These are phyloP conservation scores for Ursus arctos DNA, from an alignment of 2,113 vertebrate genomes.

Conservation along the genomic window DNA sequence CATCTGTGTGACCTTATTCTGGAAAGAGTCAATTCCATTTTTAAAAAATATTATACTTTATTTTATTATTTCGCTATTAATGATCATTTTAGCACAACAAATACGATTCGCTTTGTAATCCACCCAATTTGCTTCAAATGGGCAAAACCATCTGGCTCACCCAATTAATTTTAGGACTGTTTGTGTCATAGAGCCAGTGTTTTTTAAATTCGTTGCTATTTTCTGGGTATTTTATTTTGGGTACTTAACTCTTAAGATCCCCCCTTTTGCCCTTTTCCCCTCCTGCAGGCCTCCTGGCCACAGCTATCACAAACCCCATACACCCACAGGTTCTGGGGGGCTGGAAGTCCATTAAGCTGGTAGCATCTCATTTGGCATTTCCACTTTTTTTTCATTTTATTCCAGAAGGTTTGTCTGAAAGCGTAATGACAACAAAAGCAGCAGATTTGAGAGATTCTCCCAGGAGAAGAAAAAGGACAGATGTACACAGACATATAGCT, in stretches of 20 bases:
- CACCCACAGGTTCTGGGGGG: not conserved
- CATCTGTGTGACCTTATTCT: not conserved
- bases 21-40: not conserved
- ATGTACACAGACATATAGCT: slow-evolving; percentile 70
- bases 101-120: slow-evolving; percentile 21
- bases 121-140: slow-evolving; percentile 29
- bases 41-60: not conserved
- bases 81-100: slow-evolving; percentile 28
- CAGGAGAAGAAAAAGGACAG: slow-evolving; percentile 80
- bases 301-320: rapidly evolving
- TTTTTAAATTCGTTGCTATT: not conserved
- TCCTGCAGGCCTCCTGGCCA: not conserved
- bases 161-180: slow-evolving; percentile 40
- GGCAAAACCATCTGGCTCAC: slow-evolving; percentile 58
- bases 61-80: slow-evolving; percentile 1
- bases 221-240: not conserved
- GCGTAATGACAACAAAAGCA: slow-evolving; percentile 77
- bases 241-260: not conserved
- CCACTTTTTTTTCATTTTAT: slow-evolving; percentile 20
- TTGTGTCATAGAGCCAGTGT: not conserved
- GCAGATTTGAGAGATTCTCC: slow-evolving; percentile 79
- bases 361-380: slow-evolving; percentile 36
- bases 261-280: not conserved
- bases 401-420: slow-evolving; percentile 80
- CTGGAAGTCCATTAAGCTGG: not conserved